A percentile compares a stretch with the other conserved stretches of the same genome.
These are phyloP conservation scores for Cololabis saira DNA, from an alignment of 2,113 vertebrate species.

Conservation along the genomic window DNA sequence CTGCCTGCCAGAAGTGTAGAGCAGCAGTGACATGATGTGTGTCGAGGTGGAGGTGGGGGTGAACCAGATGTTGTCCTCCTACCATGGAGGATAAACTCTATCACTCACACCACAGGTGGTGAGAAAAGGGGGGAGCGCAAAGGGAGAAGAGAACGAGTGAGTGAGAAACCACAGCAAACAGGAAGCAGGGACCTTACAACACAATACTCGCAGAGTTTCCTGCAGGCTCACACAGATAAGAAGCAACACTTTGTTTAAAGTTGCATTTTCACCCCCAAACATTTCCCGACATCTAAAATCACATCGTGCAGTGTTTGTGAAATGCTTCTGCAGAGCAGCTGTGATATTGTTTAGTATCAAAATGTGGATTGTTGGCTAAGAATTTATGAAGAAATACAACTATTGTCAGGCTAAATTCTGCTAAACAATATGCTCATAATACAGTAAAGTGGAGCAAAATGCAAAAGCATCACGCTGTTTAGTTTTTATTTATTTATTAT, in stretches of 20 bases:
- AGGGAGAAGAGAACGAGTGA: slow-evolving; percentile 70
- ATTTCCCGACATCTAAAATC: slow-evolving; percentile 51
- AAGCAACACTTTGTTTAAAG: slow-evolving; percentile 71
- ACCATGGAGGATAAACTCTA: slow-evolving; percentile 65
- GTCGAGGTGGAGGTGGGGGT: background rate
- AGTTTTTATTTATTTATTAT: too few relatives aligned
- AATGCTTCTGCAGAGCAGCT: slow-evolving; percentile 18
- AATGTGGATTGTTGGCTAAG: background rate
- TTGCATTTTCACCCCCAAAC: slow-evolving; percentile 55
- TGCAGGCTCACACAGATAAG: slow-evolving; percentile 79
- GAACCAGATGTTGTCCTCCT: slow-evolving; percentile 71
- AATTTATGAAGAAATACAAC: background rate
- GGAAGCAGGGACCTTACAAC: slow-evolving; percentile 74
- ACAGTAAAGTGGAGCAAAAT: background rate
- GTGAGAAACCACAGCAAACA: slow-evolving; percentile 75
- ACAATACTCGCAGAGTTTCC: slow-evolving; percentile 76
- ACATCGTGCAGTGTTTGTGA: slow-evolving; percentile 17
- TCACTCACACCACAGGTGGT: slow-evolving; percentile 76
- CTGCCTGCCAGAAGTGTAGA: slow-evolving; percentile 66
- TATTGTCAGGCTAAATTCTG: background rate
- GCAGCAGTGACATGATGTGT: slow-evolving; percentile 50
- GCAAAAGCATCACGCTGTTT: background rate
- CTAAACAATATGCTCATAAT: background rate
- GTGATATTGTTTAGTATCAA: slow-evolving; percentile 9
- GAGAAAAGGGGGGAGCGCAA: slow-evolving; percentile 66